phyloP scores from a whole-genome alignment of 37 sponge, comb jelly and placozoan species.

The Chondrilla cf. caribensis region DNA sequence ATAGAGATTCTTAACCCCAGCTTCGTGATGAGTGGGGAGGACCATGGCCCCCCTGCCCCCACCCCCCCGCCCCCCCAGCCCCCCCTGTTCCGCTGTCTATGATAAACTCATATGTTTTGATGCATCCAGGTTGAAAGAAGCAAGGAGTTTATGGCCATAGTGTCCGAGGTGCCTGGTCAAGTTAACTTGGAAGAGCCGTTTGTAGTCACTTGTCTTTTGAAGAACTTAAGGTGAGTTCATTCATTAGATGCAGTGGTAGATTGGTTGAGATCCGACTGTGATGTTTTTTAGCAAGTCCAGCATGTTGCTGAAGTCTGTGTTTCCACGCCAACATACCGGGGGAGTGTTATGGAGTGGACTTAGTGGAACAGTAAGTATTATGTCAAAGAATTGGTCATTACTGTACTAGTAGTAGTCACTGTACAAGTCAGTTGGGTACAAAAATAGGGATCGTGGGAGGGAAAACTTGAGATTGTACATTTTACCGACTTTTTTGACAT shows the following conservation, averaged over 20 bases:
- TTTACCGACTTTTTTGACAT: too few relatives aligned
- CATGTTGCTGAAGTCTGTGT: slow-evolving; percentile 42
- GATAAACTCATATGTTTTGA: too few relatives aligned
- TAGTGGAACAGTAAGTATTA: slow-evolving; percentile 54
- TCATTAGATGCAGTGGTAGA: too few relatives aligned
- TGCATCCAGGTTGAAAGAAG: slow-evolving; percentile 32
- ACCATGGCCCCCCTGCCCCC: too few relatives aligned
- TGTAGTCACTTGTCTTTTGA: slow-evolving; percentile 34
- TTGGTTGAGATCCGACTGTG: neutral
- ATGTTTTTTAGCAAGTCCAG: neutral
- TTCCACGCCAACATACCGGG: slow-evolving; percentile 33
- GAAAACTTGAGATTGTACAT: too few relatives aligned
- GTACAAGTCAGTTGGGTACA: neutral
- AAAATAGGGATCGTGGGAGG: too few relatives aligned
- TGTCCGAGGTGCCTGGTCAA: slow-evolving; percentile 35
- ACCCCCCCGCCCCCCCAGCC: too few relatives aligned
- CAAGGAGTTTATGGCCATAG: slow-evolving; percentile 26
- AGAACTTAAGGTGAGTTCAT: slow-evolving; percentile 57
- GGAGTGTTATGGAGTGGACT: slow-evolving; percentile 64
- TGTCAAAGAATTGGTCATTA: neutral
- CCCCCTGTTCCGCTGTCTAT: too few relatives aligned
- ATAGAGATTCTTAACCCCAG: too few relatives aligned
- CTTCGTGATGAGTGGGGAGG: too few relatives aligned
- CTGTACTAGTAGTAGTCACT: neutral
- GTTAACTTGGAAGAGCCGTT: slow-evolving; percentile 57